phyloP scores from a whole-genome alignment of 2,113 vertebrate species.

The Podilymbus podiceps region DNA sequence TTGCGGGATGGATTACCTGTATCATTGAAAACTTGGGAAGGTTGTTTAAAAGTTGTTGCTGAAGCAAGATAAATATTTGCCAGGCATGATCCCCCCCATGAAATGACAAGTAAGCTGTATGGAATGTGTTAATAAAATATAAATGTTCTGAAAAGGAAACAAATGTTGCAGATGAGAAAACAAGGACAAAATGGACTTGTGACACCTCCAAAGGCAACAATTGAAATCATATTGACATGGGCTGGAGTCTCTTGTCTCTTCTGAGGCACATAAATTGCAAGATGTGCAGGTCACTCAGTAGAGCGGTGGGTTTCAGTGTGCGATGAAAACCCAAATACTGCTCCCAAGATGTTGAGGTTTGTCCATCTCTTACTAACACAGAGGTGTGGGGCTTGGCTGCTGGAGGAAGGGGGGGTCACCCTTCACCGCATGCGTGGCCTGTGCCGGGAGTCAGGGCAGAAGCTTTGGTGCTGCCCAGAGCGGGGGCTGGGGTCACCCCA shows the following conservation, averaged over 20 bases:
- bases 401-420: background rate
- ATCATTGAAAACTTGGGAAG: background rate
- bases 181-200: conserved; percentile 13
- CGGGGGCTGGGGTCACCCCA: rapidly evolving
- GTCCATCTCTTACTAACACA: rapidly evolving
- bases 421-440: rapidly evolving
- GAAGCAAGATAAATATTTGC: conserved; percentile 57
- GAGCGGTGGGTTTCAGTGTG: background rate
- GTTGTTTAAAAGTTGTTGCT: conserved; percentile 16
- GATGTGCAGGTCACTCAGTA: background rate
- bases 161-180: conserved; percentile 27
- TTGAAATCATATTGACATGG: background rate
- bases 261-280: background rate
- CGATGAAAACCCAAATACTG: background rate
- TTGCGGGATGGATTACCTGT: background rate
- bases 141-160: conserved; percentile 29
- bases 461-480: background rate
- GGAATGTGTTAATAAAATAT: conserved; percentile 63
- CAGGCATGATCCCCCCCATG: background rate
- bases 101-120: conserved; percentile 15
- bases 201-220: conserved; percentile 27
- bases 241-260: background rate
- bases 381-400: background rate
- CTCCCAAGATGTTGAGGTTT: background rate
- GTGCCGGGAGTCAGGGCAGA: background rate